Percentiles rank a stretch among this genome's conserved stretches.
Conservation (phyloP, 2,113 vertebrate genomes). For the Hydrolagus affinis region DNA sequence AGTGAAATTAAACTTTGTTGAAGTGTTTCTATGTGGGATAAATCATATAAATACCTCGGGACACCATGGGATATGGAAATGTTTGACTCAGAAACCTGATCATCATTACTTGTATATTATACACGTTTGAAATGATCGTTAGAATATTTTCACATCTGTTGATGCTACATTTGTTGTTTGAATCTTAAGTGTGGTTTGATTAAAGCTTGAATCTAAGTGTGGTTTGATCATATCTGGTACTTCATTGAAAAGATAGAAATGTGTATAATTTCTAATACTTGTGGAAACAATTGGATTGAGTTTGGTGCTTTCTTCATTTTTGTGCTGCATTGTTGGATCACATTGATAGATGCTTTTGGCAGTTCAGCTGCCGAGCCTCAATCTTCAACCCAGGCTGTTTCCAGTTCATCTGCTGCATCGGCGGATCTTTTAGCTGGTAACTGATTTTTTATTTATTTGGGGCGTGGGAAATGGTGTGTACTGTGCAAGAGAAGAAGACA, state of each 20-base stretch:
- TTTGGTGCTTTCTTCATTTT: conserved; percentile 47
- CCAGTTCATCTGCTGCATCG: conserved; percentile 68
- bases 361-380: conserved; percentile 65
- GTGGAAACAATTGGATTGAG: not conserved
- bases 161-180: not conserved
- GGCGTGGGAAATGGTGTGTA: not conserved
- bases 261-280: not conserved
- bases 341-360: conserved; percentile 76
- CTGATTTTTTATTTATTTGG: conserved; percentile 33
- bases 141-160: not conserved
- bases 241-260: not conserved
- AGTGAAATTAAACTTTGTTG: not conserved
- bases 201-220: not conserved
- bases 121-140: not conserved
- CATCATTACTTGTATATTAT: not conserved
- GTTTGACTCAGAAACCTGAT: not conserved
- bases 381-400: conserved; percentile 63
- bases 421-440: conserved; percentile 85
- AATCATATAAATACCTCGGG: not conserved
- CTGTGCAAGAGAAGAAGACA: not conserved
- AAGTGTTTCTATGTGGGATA: not conserved
- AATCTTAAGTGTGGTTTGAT: not conserved
- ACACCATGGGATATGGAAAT: not conserved
- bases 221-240: not conserved
- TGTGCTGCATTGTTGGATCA: conserved; percentile 63